Percentiles rank a stretch among this genome's conserved stretches.
These are phyloP conservation scores for Chymomyza caudatula DNA, from an alignment of 2,888 invertebrate species.

Conservation along the genomic window DNA sequence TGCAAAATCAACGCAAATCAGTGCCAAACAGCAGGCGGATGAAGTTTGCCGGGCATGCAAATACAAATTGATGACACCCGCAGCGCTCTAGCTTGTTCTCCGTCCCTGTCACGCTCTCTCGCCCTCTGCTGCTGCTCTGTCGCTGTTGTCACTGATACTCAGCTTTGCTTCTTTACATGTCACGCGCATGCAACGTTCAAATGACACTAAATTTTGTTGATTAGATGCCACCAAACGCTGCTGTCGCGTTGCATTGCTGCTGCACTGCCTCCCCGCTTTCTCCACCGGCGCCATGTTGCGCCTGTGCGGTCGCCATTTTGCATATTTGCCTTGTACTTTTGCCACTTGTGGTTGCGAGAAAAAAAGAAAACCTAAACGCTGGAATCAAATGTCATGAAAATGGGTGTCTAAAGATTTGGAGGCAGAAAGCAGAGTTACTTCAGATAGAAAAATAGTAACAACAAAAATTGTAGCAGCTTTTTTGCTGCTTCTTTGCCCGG, in stretches of 20 bases:
- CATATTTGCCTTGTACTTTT: constrained; percentile 7
- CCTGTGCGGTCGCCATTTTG: constrained; percentile 6
- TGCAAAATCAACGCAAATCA: constrained; percentile 68
- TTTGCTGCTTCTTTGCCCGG: too few relatives aligned
- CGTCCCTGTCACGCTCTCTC: neutral
- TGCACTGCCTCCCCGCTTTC: neutral
- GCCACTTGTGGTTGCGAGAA: neutral
- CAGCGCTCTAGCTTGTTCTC: constrained; percentile 35
- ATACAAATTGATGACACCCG: constrained; percentile 71
- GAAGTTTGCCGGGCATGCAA: constrained; percentile 25
- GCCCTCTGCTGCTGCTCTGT: neutral
- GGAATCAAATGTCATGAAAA: neutral
- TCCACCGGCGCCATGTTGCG: neutral
- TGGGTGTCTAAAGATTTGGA: neutral
- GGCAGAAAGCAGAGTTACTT: too few relatives aligned
- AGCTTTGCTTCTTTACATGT: constrained; percentile 40
- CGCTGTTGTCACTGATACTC: constrained; percentile 60
- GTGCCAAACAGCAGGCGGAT: constrained; percentile 37
- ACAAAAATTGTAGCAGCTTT: too few relatives aligned
- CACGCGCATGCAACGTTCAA: constrained; percentile 46
- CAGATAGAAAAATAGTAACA: too few relatives aligned
- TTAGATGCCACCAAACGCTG: constrained; percentile 56
- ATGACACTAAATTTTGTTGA: constrained; percentile 69
- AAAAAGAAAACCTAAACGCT: neutral
- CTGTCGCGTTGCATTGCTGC: neutral